phyloP scores from a whole-genome alignment of 2,113 vertebrate species.

The Platysternon megacephalum region DNA sequence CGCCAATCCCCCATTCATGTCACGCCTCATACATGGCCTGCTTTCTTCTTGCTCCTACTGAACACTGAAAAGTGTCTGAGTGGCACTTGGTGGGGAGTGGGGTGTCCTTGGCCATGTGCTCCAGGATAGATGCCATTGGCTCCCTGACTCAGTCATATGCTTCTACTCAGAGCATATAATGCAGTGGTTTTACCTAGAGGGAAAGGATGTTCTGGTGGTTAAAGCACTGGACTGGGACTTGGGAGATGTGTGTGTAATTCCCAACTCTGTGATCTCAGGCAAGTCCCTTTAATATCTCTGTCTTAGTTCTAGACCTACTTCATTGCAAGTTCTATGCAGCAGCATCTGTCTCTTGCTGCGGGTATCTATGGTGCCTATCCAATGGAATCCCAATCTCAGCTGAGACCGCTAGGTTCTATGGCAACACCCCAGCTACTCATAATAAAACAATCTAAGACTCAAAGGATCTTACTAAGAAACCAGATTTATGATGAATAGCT shows the following conservation, averaged over 20 bases:
- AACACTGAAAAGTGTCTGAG: background rate
- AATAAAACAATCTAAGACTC: background rate
- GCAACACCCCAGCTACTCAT: background rate
- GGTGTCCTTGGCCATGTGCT: background rate
- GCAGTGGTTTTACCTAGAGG: background rate
- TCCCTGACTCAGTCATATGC: background rate
- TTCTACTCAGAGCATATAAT: background rate
- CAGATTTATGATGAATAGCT: background rate
- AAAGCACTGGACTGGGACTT: background rate
- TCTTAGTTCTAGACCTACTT: background rate
- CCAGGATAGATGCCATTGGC: background rate
- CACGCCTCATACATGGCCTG: background rate
- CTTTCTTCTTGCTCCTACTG: background rate
- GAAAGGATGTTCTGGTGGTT: background rate
- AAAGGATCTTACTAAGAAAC: background rate
- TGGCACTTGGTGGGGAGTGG: background rate
- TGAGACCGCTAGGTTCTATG: too few species aligned
- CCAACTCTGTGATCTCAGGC: background rate
- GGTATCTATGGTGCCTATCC: background rate
- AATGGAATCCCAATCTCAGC: too few species aligned
- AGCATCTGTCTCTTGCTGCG: background rate
- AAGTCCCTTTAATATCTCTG: background rate
- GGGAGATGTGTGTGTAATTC: background rate
- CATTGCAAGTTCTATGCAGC: background rate
- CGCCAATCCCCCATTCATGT: background rate